phyloP scores from a whole-genome alignment of 2,113 vertebrate species.

The Chionodraco myersi region DNA sequence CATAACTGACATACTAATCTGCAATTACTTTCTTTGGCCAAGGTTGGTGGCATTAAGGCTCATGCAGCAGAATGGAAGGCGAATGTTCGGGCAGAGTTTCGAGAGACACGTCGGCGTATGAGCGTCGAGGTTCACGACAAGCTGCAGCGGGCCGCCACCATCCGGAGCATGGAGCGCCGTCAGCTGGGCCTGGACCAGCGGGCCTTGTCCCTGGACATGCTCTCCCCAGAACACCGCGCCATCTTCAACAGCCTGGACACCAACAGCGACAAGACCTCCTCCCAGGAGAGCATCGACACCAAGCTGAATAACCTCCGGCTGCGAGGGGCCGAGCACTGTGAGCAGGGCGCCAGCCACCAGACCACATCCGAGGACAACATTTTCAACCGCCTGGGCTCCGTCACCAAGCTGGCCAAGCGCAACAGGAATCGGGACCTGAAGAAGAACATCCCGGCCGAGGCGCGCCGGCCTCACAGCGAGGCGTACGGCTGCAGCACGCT shows the following conservation, averaged over 20 bases:
- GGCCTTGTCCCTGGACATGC: constrained; percentile 94
- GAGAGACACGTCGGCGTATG: constrained; percentile 92
- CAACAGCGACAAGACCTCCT: constrained; percentile 90
- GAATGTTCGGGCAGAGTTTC: constrained; percentile 93
- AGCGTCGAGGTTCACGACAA: constrained; percentile 97
- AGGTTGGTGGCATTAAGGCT: constrained; percentile 95
- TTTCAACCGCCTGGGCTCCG: constrained; percentile 91
- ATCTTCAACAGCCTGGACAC: constrained; percentile 91
- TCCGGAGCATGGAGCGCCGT: constrained; percentile 94
- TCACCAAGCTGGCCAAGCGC: constrained; percentile 89
- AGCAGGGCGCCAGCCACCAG: constrained; percentile 80
- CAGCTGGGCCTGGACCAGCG: constrained; percentile 93
- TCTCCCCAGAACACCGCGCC: constrained; percentile 91
- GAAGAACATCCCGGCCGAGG: constrained; percentile 91
- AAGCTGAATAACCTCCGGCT: constrained; percentile 93
- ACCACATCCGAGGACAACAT: constrained; percentile 94
- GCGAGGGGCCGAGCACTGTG: constrained; percentile 84
- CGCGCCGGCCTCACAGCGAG: constrained; percentile 89
- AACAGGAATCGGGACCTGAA: constrained; percentile 90
- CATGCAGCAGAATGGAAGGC: constrained; percentile 96
- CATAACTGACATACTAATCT: not conserved
- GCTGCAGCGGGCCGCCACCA: constrained; percentile 93
- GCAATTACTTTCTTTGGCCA: constrained; percentile 15
- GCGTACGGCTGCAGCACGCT: constrained; percentile 87
- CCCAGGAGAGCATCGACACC: constrained; percentile 95